Base-by-base conservation (phyloP, 2,797 vertebrate genomes). In the Arremon aurantiirostris region DNA sequence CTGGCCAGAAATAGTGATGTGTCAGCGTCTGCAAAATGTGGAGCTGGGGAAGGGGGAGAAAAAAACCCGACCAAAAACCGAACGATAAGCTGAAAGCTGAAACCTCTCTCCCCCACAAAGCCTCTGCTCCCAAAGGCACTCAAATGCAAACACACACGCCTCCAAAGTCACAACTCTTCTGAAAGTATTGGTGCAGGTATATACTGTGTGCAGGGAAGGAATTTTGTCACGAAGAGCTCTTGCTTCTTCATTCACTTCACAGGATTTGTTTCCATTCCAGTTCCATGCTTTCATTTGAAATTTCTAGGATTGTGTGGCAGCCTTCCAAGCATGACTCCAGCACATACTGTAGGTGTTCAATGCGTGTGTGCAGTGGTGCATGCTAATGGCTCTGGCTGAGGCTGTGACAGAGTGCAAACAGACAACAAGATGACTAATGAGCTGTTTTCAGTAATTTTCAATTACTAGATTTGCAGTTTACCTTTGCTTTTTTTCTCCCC, bases 381-480 rank as follows among this genome's bases (percentile, higher is more conserved):
- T 97, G 96, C 93, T 95, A 97, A 97, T 97, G 65, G 91, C 80
- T 85, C 91, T 89, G 89, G 72, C 95, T 93, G 91, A 73, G 94
- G 86, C 94, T 86, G 83, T 90, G 93, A 90, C 95, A 94, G 91
- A 94, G 92, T 95, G 77, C 84, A 97, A 96, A 93, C 94, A 97
- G 95, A 96, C 92, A 97, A 93, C 89, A 92, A 90, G 75, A 95
- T 95, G 79, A 96, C 95, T 96, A 97, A 97, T 94, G 95, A 95
- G 94, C 93, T 94, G 95, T 94, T 97, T 96, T 90, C 96, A 94
- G 90, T 95, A 95, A 94, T 96, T 96, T 96, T 90, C 86, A 95
- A 85, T 95, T 95, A 95, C 90, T 68, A 81, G 72, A 91, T 95
- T 94, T 95, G 82, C 86, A 93, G 90, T 92, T 94, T 95, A 94